phyloP scores from a whole-genome alignment of 2,797 vertebrate species.

The Malurus leucopterus region DNA sequence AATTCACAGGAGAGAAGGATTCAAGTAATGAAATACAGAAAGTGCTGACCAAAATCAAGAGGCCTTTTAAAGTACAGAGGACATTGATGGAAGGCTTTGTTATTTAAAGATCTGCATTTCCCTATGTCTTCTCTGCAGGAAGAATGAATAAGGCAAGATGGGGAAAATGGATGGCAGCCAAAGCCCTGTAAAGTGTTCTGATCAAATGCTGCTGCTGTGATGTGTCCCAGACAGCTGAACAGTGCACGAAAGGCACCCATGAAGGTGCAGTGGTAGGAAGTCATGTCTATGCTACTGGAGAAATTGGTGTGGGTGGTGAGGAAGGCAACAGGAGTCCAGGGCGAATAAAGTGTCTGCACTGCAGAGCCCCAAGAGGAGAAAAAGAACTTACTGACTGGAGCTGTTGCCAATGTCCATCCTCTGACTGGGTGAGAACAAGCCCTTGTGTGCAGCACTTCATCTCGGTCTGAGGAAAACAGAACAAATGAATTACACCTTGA shows the following conservation, averaged over 20 bases:
- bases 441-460: neutral
- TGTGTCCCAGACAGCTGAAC: neutral
- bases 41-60: neutral
- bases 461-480: neutral
- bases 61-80: neutral
- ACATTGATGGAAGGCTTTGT: neutral
- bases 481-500: neutral
- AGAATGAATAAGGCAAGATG: neutral
- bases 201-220: neutral
- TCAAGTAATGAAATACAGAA: neutral
- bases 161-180: neutral
- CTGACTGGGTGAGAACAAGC: neutral
- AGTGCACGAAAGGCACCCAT: neutral
- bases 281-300: neutral
- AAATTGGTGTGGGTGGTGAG: neutral
- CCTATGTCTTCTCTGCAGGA: accelerated
- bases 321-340: neutral
- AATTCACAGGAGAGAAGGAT: neutral
- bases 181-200: neutral
- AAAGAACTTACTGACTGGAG: neutral
- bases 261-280: neutral
- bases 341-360: neutral
- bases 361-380: neutral
- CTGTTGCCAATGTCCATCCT: neutral
- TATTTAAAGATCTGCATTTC: neutral